phyloP scores from a whole-genome alignment of 2,113 vertebrate species.

The Cyrtonyx montezumae region DNA sequence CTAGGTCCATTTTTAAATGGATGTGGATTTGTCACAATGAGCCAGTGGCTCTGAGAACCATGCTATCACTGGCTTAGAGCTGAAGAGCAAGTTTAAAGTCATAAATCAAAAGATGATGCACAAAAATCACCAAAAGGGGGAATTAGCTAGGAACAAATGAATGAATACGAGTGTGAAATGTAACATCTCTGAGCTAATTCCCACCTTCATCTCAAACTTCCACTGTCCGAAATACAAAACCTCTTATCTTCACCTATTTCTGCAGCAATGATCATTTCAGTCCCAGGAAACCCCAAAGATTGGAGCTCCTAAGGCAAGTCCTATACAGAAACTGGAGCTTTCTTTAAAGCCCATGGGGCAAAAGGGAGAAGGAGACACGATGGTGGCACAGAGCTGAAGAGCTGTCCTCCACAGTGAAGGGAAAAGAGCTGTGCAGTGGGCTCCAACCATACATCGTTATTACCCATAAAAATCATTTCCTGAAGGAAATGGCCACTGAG shows the following conservation, averaged over 20 bases:
- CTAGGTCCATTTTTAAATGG: background rate
- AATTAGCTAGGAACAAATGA: background rate
- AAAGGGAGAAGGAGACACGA: rapidly evolving
- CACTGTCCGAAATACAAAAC: background rate
- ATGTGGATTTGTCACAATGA: background rate
- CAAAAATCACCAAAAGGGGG: background rate
- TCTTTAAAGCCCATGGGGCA: background rate
- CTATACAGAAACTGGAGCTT: background rate
- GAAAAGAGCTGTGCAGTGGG: background rate
- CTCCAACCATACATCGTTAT: background rate
- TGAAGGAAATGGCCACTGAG: conserved; percentile 18
- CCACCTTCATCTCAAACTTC: background rate
- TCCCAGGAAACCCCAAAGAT: background rate
- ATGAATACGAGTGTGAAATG: background rate
- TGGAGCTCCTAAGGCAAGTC: background rate
- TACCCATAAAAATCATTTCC: conserved; percentile 33
- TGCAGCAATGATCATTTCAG: background rate
- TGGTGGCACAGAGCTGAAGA: background rate
- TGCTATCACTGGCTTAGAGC: background rate
- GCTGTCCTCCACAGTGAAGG: background rate
- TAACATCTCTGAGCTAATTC: background rate
- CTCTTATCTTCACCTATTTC: rapidly evolving
- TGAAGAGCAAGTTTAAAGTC: background rate
- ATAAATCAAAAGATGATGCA: background rate
- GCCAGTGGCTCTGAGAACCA: background rate